Base-by-base conservation (phyloP, 2,888 invertebrate species). In the Cryptocheilus praepositus region DNA sequence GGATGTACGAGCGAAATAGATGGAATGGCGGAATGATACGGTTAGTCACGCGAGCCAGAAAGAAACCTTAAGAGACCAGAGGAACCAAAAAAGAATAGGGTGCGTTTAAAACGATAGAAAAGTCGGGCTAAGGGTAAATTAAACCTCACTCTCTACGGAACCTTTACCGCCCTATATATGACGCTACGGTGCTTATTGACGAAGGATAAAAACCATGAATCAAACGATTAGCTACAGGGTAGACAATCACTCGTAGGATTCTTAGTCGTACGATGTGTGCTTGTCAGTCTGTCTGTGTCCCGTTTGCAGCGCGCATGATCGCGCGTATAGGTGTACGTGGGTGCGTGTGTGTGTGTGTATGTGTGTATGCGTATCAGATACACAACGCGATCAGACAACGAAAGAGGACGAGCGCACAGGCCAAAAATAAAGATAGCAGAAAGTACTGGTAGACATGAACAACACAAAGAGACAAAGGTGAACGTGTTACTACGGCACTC, bases 401-500 rank as follows among this genome's bases (percentile, higher is more conserved):
- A 5, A 25, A 25, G 49, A 45, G 45, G 8, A 45, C 45, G 45
- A n/a, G 13, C n/a, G 49, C 2, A 49, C 5, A 18, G 49, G 2
- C 16, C 4, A 54, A 53, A 49, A 62, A 16, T 13, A 18, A 11
- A 49, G 4, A n/a, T 19, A 53, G 21, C 25, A 25, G 25, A 8
- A 21, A 22, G 53, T 53, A 19, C 19, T 11, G 49, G n/a, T 49
- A 18, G 49, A 18, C 16, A 49, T 8, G 4, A 63, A 57, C 43
- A 62, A 49, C n/a, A 19, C 7, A 19, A 11, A 18, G 15, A 54
- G 15, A 49, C 19, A n/a, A 49, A 52, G 51, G 51, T 19, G 60
- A 70, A 73, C 53, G 66, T 73, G 74, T 78, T 71, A 76, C 85
- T 85, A 86, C 83, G 69, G 76, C 88, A 88, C 87, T 83, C 87